Evolutionary conservation across 2,113 vertebrate species (phyloP).

Genomic region (Pelusios castaneus): DNA sequence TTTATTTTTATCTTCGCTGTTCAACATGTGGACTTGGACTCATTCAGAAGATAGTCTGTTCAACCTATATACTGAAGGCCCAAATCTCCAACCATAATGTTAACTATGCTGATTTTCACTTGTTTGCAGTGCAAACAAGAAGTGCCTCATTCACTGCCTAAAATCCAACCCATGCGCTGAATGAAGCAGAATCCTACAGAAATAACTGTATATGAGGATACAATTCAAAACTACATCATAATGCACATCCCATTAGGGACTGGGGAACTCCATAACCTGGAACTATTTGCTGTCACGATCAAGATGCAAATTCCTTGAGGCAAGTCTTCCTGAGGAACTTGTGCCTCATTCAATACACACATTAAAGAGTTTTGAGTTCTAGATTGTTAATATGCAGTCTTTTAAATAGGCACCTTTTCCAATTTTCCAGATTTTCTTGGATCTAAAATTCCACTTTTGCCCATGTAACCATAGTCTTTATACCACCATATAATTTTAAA

Average conservation of each 20-base stretch:
- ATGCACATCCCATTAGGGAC: background rate
- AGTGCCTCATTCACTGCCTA: background rate
- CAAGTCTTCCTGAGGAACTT: background rate
- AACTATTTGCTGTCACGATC: background rate
- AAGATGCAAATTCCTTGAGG: background rate
- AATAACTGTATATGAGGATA: background rate
- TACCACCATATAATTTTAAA: background rate
- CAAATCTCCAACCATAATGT: background rate
- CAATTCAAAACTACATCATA: background rate
- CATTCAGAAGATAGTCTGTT: conserved; percentile 4
- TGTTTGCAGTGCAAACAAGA: background rate
- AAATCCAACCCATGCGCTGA: background rate
- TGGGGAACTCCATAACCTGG: background rate
- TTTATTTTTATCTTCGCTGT: conserved; percentile 26
- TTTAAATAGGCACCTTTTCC: background rate
- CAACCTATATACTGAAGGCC: background rate
- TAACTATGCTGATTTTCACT: background rate
- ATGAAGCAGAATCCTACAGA: background rate
- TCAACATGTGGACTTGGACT: background rate
- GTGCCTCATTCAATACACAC: rapidly evolving
- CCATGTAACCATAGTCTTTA: background rate
- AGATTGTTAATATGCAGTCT: too few relatives aligned
- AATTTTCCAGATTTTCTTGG: background rate
- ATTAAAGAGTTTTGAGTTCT: too few relatives aligned
- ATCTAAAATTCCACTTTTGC: background rate